phyloP scores from a whole-genome alignment of 2,797 vertebrate genomes.

The Harpagifer antarcticus region DNA sequence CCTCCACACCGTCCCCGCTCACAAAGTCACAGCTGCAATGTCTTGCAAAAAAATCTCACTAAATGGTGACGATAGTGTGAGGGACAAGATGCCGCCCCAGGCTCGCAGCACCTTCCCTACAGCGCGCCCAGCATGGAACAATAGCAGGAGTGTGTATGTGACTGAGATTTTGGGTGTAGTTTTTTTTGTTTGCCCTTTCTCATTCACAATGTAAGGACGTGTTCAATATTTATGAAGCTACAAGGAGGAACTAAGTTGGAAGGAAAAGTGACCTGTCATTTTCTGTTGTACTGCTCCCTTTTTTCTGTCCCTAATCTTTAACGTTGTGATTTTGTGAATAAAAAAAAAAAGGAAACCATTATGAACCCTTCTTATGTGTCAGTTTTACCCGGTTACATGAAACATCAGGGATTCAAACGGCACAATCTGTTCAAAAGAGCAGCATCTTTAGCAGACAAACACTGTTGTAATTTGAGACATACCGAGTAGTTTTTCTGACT shows the following conservation, averaged over 20 bases:
- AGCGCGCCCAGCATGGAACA: slow-evolving; percentile 45
- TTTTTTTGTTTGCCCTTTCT: slow-evolving; percentile 39
- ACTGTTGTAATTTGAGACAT: not conserved
- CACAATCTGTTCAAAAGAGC: no score
- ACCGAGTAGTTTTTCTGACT: not conserved
- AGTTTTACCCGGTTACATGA: no score
- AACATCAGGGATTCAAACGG: no score
- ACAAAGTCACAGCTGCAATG: slow-evolving; percentile 27
- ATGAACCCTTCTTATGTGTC: not conserved
- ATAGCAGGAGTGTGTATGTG: slow-evolving; percentile 20
- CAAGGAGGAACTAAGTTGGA: slow-evolving; percentile 31
- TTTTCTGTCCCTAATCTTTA: not conserved
- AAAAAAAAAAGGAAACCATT: not conserved
- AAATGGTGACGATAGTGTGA: slow-evolving; percentile 18
- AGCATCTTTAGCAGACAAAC: no score
- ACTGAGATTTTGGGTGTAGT: not conserved
- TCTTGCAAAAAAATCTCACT: slow-evolving; percentile 19
- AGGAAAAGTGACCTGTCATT: slow-evolving; percentile 37
- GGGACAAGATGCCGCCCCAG: slow-evolving; percentile 25
- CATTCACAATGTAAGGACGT: slow-evolving; percentile 60
- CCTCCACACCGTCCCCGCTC: not conserved
- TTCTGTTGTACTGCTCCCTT: slow-evolving; percentile 27
- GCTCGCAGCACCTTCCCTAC: slow-evolving; percentile 24
- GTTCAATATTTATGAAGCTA: slow-evolving; percentile 71
- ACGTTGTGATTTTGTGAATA: not conserved